These are phyloP conservation scores for Sepioteuthis lessoniana DNA, from an alignment of 2,888 invertebrate genomes.

Conservation along the genomic window DNA sequence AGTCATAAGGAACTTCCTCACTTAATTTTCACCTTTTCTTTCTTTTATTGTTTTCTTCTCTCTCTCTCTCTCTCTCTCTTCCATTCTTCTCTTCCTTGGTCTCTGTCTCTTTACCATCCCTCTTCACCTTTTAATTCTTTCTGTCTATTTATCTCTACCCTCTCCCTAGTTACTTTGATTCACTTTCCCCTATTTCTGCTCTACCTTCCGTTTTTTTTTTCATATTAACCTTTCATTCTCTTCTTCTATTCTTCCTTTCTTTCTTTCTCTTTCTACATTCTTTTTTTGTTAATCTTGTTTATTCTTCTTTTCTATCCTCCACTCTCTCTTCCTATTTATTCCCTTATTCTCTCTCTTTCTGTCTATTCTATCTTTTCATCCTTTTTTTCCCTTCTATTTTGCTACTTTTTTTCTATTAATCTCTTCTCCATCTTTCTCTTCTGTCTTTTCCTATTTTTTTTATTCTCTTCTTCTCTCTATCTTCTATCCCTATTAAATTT, in stretches of 20 bases:
- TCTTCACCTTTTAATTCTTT: neutral
- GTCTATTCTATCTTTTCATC: neutral
- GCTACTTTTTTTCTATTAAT: neutral
- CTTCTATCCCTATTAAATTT: neutral
- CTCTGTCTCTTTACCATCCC: neutral
- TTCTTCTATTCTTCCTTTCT: neutral
- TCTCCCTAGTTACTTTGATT: no score
- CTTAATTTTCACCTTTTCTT: no score
- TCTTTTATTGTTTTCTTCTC: neutral
- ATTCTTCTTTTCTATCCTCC: neutral
- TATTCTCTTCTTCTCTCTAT: neutral
- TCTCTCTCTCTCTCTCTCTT: neutral
- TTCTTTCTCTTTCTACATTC: neutral
- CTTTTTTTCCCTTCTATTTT: no score
- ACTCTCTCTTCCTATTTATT: neutral
- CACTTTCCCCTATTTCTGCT: neutral
- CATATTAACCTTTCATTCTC: neutral
- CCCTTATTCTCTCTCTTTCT: neutral
- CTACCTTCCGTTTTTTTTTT: neutral
- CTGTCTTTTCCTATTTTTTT: fast-evolving
- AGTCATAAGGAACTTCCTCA: no score
- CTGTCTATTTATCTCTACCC: no score
- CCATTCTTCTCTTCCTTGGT: neutral
- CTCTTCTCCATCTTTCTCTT: neutral
- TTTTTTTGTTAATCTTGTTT: neutral